Base-by-base conservation (phyloP, 2,797 vertebrate species). In the Trematomus bernacchii region DNA sequence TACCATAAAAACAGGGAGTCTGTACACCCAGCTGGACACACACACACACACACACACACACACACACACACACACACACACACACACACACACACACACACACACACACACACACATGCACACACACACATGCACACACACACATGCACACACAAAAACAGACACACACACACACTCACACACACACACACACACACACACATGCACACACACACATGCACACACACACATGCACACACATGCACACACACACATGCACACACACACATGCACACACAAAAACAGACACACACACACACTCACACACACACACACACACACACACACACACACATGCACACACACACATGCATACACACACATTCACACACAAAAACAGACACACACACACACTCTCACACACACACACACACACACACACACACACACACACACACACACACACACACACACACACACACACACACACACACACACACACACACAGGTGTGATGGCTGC, bases 1-100 rank as follows among this genome's bases (percentile, higher is more conserved):
- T 94, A 79, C 80, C 82, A 79, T 73, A 70, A 85, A 86, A 87
- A 87, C 59, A 82, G 72, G n/a, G n/a, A 84, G 83, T 86, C 76
- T 82, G 76, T 85, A 87, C 84, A 73, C 79, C 79, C 91, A 93
- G 91, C 92, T 94, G 92, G 91, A 80, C 73, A 83, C 79, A 81
- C 53, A 72, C 80, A 70, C 76, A 62, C 78, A 66, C 72, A 76
- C 67, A 67, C 71, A 73, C 66, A 80, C 63, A 74, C 71, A 54
- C 68, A 83, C 77, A 64, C 59, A 54, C 74, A 57, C 66, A 58
- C 72, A 72, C 83, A 62, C 67, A 69, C 64, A 44, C 67, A 70
- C 42, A 55, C 64, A 59, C 74, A 57, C 66, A 57, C 72, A 72
- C 21, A 21, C 21, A 21, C 21, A 21, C 21, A 21, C 21, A 27